A percentile compares a stretch with the other conserved stretches of the same genome.
These are phyloP conservation scores for Cinara cedri DNA, from an alignment of 2,888 invertebrate genomes.

Conservation along the genomic window DNA sequence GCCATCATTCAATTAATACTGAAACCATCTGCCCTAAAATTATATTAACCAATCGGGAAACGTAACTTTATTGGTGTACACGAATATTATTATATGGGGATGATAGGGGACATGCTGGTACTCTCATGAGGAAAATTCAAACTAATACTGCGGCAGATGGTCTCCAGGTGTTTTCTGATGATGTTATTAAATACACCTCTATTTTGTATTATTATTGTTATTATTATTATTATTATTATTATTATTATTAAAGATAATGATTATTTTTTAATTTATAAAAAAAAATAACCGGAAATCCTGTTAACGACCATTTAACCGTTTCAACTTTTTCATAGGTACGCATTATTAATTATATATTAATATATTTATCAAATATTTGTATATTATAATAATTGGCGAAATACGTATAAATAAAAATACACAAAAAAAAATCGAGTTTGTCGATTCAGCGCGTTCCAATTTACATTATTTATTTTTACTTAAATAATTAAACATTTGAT, in stretches of 20 bases:
- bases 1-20: conserved; percentile 49
- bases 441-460: not conserved
- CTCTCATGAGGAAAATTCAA: conserved; percentile 39
- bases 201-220: not conserved
- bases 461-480: not conserved
- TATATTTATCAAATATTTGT: not conserved
- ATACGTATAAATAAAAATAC: not conserved
- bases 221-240: conserved; percentile 15
- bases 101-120: conserved; percentile 10
- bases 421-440: not conserved
- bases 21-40: conserved; percentile 47
- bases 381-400: not conserved
- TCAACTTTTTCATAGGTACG: not conserved
- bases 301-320: conserved; percentile 4
- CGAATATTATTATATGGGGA: not conserved
- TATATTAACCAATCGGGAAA: conserved; percentile 40
- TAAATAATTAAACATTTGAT: too few relatives aligned
- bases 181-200: not conserved
- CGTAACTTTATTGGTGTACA: conserved; percentile 16
- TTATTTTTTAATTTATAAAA: conserved; percentile 12
- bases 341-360: not conserved
- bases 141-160: conserved; percentile 38
- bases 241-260: conserved; percentile 1
- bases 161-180: conserved; percentile 46
- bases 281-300: conserved; percentile 42